Evolutionary conservation across 2,113 vertebrate species (phyloP), one percentile per base, ranked within the genome.

Genomic region (Chamaea fasciata): DNA sequence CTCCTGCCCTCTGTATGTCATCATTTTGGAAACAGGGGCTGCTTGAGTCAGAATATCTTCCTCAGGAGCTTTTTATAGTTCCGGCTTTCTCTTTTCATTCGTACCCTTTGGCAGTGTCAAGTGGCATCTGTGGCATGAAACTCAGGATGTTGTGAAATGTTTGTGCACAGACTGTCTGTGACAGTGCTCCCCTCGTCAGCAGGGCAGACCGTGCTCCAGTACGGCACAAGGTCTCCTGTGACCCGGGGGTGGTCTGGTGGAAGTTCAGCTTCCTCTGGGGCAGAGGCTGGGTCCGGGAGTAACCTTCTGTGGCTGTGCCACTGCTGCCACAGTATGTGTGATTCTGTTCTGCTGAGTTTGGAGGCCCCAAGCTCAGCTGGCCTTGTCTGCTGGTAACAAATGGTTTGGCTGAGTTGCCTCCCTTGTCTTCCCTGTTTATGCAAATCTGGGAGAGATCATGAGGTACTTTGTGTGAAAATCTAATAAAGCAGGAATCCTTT

Each of bases 81-180:
- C 57, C 1, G 6, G 1, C 55, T 91, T 85, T 95, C 33, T 68
- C 47, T 91, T 80, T 81, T 57, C 41, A 42, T 89, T 82, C 1
- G 16, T 50, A 77, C 41, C 31, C 1, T 1, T 39, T 83, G 63
- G 23, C 76, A 18, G 65, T 19, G 46, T 64, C 41, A n/a, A 18
- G 53, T 68, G 53, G 44, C 47, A 18, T 75, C 47, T 4, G 19
- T 50, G 69, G 27, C 1, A 2, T 50, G 46, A 60, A 83, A 69
- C 47, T 83, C 67, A n/a, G 87, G 84, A 65, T 94, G 44, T 94
- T 96, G 82, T 85, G 82, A 94, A 94, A 86, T 55, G 37, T 22
- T 42, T 2, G 2, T 65, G 35, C 46, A 39, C 24, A 15, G 63
- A 27, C 63, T 14, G 70, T 39, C 52, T 83, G 62, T 73, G 77